These are phyloP conservation scores for Cerceris rybyensis DNA, from an alignment of 2,888 invertebrate genomes.

Conservation along the genomic window DNA sequence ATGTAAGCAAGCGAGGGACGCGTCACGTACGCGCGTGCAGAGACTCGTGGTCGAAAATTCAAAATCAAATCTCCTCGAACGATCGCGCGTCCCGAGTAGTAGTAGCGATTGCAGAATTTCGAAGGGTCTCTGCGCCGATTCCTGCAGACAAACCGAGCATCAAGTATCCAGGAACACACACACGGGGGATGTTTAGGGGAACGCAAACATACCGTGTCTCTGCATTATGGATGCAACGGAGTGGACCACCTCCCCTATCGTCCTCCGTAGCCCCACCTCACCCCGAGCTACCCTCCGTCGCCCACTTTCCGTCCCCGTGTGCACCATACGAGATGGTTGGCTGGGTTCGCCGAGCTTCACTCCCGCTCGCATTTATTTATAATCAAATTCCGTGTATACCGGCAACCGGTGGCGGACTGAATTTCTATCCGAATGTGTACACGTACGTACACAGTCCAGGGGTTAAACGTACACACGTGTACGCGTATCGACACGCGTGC, in stretches of 20 bases:
- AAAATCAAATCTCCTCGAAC: conserved; percentile 57
- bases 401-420: conserved; percentile 76
- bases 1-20: not conserved
- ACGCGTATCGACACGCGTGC: conserved; percentile 16
- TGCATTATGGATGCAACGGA: conserved; percentile 81
- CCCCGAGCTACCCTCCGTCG: conserved; percentile 25
- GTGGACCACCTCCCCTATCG: conserved; percentile 73
- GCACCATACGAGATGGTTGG: conserved; percentile 71
- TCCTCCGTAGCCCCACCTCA: conserved; percentile 29
- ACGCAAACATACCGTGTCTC: conserved; percentile 76
- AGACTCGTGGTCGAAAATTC: conserved; percentile 44
- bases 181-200: conserved; percentile 77
- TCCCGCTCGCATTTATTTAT: conserved; percentile 80
- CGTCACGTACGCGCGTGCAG: conserved; percentile 8
- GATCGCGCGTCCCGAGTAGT: conserved; percentile 1
- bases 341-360: conserved; percentile 59
- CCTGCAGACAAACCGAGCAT: conserved; percentile 74
- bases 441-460: conserved; percentile 35
- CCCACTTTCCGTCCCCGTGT: conserved; percentile 53
- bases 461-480: conserved; percentile 5
- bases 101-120: conserved; percentile 64
- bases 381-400: conserved; percentile 80
- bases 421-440: conserved; percentile 77
- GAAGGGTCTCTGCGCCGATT: conserved; percentile 67
- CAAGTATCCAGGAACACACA: conserved; percentile 74